Percentiles rank a stretch among this genome's conserved stretches.
phyloP scores from a whole-genome alignment of 2,888 invertebrate genomes.

The Ferrisia virgata region DNA sequence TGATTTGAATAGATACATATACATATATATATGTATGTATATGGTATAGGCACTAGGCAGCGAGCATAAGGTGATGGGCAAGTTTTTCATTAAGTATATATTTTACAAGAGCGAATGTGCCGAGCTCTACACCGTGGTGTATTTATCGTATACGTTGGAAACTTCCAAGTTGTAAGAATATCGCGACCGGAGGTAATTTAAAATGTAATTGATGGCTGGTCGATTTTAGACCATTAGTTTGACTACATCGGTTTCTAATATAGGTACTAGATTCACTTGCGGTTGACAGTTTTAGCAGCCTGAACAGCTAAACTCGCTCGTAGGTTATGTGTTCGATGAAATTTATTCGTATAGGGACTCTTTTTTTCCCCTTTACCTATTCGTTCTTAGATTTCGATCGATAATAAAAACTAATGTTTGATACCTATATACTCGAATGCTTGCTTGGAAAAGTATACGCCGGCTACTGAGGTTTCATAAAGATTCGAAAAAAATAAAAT shows the following conservation, averaged over 20 bases:
- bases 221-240: constrained; percentile 5
- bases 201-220: constrained; percentile 2
- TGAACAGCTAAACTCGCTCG: background rate
- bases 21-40: background rate
- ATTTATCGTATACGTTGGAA: too few species aligned
- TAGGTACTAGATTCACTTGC: background rate
- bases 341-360: background rate
- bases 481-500: background rate
- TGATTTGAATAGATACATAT: background rate
- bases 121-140: too few species aligned
- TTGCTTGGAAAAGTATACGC: background rate
- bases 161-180: background rate
- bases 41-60: too few species aligned
- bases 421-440: too few species aligned
- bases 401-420: constrained; percentile 1
- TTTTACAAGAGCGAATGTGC: constrained; percentile 1
- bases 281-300: background rate
- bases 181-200: background rate
- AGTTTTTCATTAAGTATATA: constrained; percentile 19
- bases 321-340: background rate
- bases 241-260: background rate
- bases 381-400: background rate
- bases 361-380: too few species aligned
- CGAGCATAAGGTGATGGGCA: background rate
- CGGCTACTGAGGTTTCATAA: background rate